These are phyloP conservation scores for Laterallus jamaicensis DNA, from an alignment of 2,113 vertebrate species.

Conservation along the genomic window DNA sequence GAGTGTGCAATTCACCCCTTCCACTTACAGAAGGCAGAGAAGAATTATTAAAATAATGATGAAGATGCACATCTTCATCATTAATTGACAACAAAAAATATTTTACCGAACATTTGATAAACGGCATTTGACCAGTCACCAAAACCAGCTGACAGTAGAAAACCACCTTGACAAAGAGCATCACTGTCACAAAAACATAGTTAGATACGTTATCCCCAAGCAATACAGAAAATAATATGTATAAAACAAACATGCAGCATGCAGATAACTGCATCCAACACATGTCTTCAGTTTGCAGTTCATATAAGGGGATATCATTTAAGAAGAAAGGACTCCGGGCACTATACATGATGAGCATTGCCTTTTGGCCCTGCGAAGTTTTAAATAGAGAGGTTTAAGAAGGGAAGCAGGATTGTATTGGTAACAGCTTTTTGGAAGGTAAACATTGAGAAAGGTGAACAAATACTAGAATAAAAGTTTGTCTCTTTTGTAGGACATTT, in stretches of 20 bases:
- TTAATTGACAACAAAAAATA: background rate
- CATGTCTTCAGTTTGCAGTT: constrained; percentile 16
- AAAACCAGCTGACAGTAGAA: background rate
- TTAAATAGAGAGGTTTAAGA: background rate
- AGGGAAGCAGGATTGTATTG: background rate
- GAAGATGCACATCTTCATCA: background rate
- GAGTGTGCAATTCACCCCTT: background rate
- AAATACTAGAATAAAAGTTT: background rate
- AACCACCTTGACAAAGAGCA: background rate
- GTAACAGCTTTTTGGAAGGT: background rate
- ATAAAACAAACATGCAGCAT: background rate
- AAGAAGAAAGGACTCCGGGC: background rate
- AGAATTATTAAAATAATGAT: background rate
- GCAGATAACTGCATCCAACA: constrained; percentile 3
- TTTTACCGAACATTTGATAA: background rate
- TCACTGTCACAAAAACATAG: background rate
- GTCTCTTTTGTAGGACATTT: background rate
- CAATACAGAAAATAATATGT: background rate
- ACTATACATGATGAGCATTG: background rate
- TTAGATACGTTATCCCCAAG: background rate
- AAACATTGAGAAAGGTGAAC: background rate
- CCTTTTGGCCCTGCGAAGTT: background rate
- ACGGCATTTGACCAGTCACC: background rate
- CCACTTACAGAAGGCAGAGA: background rate
- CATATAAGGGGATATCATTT: background rate